Conservation (phyloP, 2,888 invertebrate species). For the Lucinisca nassula region DNA sequence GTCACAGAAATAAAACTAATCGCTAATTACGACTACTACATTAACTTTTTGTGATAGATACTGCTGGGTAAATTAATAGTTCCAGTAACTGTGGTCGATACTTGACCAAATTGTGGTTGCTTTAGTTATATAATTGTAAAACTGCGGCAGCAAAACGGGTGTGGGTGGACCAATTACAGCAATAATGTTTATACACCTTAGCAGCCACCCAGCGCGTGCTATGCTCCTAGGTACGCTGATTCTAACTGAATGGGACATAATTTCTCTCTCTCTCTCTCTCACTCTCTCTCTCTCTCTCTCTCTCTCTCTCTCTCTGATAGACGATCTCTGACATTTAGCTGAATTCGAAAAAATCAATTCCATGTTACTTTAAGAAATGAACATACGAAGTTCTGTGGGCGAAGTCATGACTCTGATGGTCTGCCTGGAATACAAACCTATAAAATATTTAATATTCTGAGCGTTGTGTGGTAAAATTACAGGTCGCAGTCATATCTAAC, state of each 20-base stretch:
- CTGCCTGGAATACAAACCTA: neutral
- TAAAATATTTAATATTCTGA: too few relatives aligned
- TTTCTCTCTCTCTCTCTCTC: too few relatives aligned
- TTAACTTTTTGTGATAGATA: neutral
- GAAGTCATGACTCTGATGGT: neutral
- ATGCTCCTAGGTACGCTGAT: neutral
- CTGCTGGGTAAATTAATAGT: neutral
- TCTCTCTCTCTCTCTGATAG: neutral
- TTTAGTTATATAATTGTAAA: neutral
- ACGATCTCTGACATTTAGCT: neutral
- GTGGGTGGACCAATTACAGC: constrained; percentile 27
- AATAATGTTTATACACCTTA: neutral
- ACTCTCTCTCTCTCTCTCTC: neutral
- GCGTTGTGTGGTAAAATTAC: too few relatives aligned
- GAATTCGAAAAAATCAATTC: too few relatives aligned
- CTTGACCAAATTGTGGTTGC: constrained; percentile 33
- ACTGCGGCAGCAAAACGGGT: neutral
- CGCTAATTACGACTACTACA: too few relatives aligned
- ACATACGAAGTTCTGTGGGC: neutral
- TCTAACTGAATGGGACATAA: too few relatives aligned
- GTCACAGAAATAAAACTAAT: too few relatives aligned
- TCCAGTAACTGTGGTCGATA: neutral
- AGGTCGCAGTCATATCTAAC: too few relatives aligned
- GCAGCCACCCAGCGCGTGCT: neutral
- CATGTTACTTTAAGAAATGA: too few relatives aligned